A percentile compares a stretch with the other conserved stretches of the same genome.
Evolutionary conservation across 2,888 invertebrate genomes (phyloP).

Genomic region (Nezara viridula): DNA sequence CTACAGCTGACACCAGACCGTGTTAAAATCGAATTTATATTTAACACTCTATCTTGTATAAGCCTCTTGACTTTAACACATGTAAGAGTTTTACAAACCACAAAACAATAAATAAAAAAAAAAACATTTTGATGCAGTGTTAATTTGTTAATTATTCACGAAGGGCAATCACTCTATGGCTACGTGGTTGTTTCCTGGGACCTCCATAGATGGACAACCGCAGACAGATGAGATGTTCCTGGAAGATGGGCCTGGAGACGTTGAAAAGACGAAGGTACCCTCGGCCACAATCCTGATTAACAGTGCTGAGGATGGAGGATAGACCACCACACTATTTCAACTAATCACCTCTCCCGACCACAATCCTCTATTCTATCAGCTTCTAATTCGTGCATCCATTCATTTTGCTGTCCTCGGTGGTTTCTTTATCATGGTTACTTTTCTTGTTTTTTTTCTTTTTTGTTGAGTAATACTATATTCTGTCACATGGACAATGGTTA

Average conservation of each 20-base stretch:
- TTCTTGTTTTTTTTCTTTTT: not conserved
- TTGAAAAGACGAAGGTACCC: not conserved
- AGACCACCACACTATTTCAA: constrained; percentile 11
- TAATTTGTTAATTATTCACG: not conserved
- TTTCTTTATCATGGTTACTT: not conserved
- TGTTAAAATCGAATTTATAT: too few species aligned
- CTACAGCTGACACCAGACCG: too few species aligned
- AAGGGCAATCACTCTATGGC: not conserved
- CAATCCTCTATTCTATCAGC: constrained; percentile 22
- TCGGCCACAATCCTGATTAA: constrained; percentile 20
- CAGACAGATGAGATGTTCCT: constrained; percentile 7
- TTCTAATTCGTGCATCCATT: not conserved
- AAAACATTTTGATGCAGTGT: not conserved
- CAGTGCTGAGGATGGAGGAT: not conserved
- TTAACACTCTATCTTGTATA: too few species aligned
- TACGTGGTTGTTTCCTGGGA: not conserved
- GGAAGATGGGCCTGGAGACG: not conserved
- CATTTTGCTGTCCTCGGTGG: not conserved
- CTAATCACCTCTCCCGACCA: constrained; percentile 3
- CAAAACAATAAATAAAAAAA: too few species aligned
- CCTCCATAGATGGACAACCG: not conserved
- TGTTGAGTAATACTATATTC: too few species aligned
- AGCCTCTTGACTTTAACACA: too few species aligned
- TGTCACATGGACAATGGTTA: too few species aligned
- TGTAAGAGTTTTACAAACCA: too few species aligned